Conservation (phyloP, 2,113 vertebrate genomes). For the Protobothrops flavoviridis region DNA sequence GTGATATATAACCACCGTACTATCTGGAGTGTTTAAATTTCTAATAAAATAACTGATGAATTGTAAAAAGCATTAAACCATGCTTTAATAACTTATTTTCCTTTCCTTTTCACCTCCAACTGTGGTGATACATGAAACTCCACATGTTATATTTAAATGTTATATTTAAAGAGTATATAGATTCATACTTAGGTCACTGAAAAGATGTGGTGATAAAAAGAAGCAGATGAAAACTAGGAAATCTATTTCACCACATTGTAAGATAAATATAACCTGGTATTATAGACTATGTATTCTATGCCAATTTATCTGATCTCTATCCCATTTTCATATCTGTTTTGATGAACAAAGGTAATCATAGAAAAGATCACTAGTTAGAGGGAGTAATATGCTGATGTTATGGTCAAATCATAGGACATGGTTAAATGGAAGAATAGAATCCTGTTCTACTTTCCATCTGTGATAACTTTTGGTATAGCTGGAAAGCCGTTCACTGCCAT, state of each 20-base stretch:
- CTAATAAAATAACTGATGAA: conserved; percentile 38
- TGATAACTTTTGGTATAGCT: neutral
- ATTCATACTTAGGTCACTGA: neutral
- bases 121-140: neutral
- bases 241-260: neutral
- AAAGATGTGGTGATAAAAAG: rapidly evolving
- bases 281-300: neutral
- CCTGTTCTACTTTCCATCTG: neutral
- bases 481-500: neutral
- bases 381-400: neutral
- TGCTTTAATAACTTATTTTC: conserved; percentile 22
- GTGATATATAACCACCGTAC: conserved; percentile 6
- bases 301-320: neutral
- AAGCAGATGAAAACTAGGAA: rapidly evolving
- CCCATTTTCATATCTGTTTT: neutral
- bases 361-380: neutral
- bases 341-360: neutral
- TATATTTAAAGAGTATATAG: neutral
- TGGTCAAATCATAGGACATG: neutral
- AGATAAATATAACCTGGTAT: neutral
- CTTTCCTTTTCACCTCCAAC: neutral
- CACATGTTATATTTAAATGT: neutral
- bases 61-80: conserved; percentile 44
- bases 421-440: neutral
- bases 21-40: conserved; percentile 14